phyloP scores from a whole-genome alignment of 2,888 invertebrate genomes.

The Furcula furcula region DNA sequence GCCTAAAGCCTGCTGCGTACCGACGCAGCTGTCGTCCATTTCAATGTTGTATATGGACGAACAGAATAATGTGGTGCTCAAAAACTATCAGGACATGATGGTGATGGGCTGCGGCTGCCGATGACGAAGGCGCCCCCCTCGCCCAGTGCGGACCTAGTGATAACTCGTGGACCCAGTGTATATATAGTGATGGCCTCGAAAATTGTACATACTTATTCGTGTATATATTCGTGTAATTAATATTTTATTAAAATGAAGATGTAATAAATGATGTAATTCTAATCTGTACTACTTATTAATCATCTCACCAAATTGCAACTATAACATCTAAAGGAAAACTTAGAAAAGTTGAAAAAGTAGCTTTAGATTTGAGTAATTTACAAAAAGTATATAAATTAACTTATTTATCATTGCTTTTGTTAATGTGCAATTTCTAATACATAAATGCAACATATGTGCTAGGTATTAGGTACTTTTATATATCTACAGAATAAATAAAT shows the following conservation, averaged over 20 bases:
- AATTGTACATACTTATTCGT: constrained; percentile 74
- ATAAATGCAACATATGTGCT: too few species aligned
- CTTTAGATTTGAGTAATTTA: too few species aligned
- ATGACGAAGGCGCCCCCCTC: constrained; percentile 80
- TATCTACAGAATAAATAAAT: too few species aligned
- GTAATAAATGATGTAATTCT: constrained; percentile 75
- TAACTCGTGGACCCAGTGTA: constrained; percentile 78
- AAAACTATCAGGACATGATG: constrained; percentile 99
- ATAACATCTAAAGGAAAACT: too few species aligned
- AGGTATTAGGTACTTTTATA: too few species aligned
- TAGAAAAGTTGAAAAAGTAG: too few species aligned
- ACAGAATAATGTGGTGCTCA: constrained; percentile 96
- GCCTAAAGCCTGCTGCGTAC: constrained; percentile 98
- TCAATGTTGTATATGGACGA: constrained; percentile 98
- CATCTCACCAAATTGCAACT: constrained; percentile 2
- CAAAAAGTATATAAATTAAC: too few species aligned
- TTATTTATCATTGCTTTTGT: too few species aligned
- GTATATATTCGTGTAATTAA: constrained; percentile 79
- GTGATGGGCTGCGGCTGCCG: constrained; percentile 99
- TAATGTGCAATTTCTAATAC: too few species aligned
- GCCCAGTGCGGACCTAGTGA: constrained; percentile 70
- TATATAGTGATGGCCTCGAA: constrained; percentile 77
- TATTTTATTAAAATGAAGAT: constrained; percentile 77
- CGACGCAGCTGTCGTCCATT: constrained; percentile 95
- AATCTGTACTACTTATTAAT: constrained; percentile 31